Percentiles rank a stretch among this genome's conserved stretches.
Evolutionary conservation across 2,113 vertebrate genomes (phyloP).

Genomic region (Trematomus loennbergii): DNA sequence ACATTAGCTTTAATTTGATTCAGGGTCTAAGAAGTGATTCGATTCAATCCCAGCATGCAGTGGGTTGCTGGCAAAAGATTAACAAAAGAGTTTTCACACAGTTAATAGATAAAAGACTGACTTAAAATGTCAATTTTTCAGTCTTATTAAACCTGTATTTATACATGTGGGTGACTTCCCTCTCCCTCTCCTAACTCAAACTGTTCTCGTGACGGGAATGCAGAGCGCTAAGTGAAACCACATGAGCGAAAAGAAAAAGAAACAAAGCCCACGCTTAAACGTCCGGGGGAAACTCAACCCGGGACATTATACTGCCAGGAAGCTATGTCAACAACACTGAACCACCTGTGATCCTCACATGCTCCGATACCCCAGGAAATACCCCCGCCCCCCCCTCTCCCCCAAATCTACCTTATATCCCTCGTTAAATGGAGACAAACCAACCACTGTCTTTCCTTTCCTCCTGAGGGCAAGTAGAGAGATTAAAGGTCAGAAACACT

Average conservation of each 20-base stretch:
- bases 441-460: conserved; percentile 33
- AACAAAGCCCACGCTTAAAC: conserved; percentile 15
- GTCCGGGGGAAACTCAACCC: conserved; percentile 25
- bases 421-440: conserved; percentile 41
- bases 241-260: conserved; percentile 51
- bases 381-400: background rate
- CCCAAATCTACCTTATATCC: background rate
- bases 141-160: background rate
- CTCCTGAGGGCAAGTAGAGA: conserved; percentile 9
- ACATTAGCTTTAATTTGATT: conserved; percentile 7
- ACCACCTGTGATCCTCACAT: conserved; percentile 38
- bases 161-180: background rate
- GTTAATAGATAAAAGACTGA: too few relatives aligned
- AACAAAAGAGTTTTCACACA: too few relatives aligned
- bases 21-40: background rate
- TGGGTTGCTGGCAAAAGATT: background rate
- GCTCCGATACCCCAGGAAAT: conserved; percentile 23
- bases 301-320: conserved; percentile 1
- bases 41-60: conserved; percentile 9
- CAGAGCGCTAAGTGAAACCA: conserved; percentile 56
- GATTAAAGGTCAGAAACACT: conserved; percentile 67
- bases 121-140: too few relatives aligned
- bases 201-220: background rate
- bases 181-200: too few relatives aligned
- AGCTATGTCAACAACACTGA: conserved; percentile 38